Percentiles rank a stretch among this genome's conserved stretches.
Conservation (phyloP, 2,113 vertebrate genomes). For the Oryzias melastigma region DNA sequence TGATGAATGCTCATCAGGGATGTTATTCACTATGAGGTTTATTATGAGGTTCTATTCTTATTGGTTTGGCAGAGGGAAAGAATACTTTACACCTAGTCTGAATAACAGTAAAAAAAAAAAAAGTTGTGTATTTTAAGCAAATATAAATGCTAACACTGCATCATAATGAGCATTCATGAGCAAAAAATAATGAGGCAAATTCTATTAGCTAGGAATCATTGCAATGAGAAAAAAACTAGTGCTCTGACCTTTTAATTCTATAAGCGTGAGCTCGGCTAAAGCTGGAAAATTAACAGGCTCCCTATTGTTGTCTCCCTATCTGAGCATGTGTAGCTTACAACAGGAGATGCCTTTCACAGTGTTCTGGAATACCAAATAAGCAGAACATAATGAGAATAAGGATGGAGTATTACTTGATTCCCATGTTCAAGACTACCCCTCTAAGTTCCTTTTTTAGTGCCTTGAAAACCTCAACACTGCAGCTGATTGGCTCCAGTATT, state of each 20-base stretch:
- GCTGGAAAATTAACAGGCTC: slow-evolving; percentile 41
- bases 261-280: slow-evolving; percentile 34
- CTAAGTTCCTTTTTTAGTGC: too few species aligned
- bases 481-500: too few species aligned
- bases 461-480: too few species aligned
- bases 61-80: too few species aligned
- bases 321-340: slow-evolving; percentile 31
- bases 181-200: neutral
- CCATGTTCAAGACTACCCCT: too few species aligned
- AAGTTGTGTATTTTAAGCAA: too few species aligned
- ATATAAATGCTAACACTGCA: too few species aligned
- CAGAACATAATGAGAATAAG: slow-evolving; percentile 27
- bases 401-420: slow-evolving; percentile 21
- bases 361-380: slow-evolving; percentile 23
- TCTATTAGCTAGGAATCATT: neutral
- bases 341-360: slow-evolving; percentile 33
- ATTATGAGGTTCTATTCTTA: too few species aligned
- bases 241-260: slow-evolving; percentile 41
- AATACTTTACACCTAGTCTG: too few species aligned
- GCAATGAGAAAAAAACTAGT: slow-evolving; percentile 24
- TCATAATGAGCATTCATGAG: too few species aligned
- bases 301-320: slow-evolving; percentile 45
- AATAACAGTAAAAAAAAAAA: too few species aligned
- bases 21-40: neutral
- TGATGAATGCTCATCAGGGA: neutral